A percentile compares a stretch with the other conserved stretches of the same genome.
Conservation (phyloP, 1,140 invertebrate species). For the Diachasma alloeum region DNA sequence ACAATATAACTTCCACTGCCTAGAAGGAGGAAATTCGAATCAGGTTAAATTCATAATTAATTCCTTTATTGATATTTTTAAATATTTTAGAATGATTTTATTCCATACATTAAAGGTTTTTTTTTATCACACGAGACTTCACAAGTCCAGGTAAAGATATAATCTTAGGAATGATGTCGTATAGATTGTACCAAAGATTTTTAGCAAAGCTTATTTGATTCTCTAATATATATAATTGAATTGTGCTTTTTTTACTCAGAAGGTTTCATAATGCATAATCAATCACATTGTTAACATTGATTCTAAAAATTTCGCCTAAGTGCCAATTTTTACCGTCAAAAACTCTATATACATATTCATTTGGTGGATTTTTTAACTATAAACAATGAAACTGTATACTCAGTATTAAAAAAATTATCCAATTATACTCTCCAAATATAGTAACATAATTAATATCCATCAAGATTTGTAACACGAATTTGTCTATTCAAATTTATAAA, state of each 20-base stretch:
- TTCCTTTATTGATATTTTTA: neutral
- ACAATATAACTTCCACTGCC: constrained; percentile 28
- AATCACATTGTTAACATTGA: neutral
- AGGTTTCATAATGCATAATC: neutral
- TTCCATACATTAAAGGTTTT: constrained; percentile 1
- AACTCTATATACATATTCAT: neutral
- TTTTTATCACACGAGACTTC: neutral
- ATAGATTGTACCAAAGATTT: constrained; percentile 36
- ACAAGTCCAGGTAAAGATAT: neutral
- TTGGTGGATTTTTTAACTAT: neutral
- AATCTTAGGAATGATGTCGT: constrained; percentile 19
- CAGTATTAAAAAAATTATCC: neutral
- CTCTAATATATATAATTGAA: neutral
- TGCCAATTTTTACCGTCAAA: neutral
- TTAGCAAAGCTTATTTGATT: constrained; percentile 16
- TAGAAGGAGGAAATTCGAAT: neutral
- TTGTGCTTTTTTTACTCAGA: neutral
- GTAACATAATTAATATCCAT: neutral
- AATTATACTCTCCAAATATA: neutral
- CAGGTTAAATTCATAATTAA: constrained; percentile 7
- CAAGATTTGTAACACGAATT: neutral
- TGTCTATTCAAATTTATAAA: neutral
- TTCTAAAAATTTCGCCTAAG: neutral
- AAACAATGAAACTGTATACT: neutral
- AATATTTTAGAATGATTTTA: constrained; percentile 5